phyloP scores from a whole-genome alignment of 2,797 vertebrate species.

The Rhynchonycteris naso region DNA sequence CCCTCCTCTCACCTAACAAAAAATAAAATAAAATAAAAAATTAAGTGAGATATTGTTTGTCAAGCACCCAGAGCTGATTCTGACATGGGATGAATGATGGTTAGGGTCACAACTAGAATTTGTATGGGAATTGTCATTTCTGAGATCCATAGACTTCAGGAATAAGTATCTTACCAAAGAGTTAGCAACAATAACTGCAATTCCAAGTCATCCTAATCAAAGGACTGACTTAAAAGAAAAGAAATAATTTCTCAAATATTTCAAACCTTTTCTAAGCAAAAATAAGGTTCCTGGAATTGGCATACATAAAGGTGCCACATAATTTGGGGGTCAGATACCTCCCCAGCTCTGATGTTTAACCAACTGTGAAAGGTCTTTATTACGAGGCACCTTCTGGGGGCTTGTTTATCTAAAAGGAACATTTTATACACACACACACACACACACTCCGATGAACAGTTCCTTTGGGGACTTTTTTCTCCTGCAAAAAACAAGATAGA shows the following conservation, averaged over 20 bases:
- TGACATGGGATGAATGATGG: background rate
- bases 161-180: background rate
- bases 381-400: background rate
- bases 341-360: background rate
- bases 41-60: background rate
- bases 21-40: background rate
- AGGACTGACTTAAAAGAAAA: background rate
- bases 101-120: background rate
- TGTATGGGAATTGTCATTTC: background rate
- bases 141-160: background rate
- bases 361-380: constrained; percentile 52
- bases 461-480: background rate
- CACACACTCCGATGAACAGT: background rate
- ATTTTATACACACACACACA: background rate
- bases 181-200: background rate
- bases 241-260: constrained; percentile 32
- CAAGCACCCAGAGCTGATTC: background rate
- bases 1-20: too few species aligned
- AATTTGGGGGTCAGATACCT: background rate
- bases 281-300: background rate
- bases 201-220: constrained; percentile 18
- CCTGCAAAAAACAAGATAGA: constrained; percentile 38
- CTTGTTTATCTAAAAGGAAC: constrained; percentile 25
- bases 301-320: background rate
- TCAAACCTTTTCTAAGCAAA: constrained; percentile 26